A percentile compares a stretch with the other conserved stretches of the same genome.
Conservation (phyloP, 2,797 vertebrate genomes). For the Phrynocephalus forsythii region DNA sequence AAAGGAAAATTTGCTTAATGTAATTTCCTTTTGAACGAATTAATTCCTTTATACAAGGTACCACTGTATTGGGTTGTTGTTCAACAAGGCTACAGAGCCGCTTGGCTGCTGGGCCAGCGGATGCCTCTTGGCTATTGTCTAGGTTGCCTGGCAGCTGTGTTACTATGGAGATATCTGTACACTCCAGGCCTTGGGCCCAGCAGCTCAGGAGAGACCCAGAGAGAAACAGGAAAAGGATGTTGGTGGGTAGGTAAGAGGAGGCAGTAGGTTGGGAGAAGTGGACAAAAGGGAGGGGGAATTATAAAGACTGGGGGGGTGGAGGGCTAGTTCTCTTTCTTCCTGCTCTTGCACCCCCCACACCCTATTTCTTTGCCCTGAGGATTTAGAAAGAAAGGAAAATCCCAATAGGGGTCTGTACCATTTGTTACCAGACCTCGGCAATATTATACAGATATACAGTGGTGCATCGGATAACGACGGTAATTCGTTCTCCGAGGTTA, state of each 20-base stretch:
- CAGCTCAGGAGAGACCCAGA: too few relatives aligned
- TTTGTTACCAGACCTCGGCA: neutral
- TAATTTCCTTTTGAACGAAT: too few relatives aligned
- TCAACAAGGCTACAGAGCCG: neutral
- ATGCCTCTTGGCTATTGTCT: conserved; percentile 25
- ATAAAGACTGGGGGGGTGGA: neutral
- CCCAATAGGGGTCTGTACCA: neutral
- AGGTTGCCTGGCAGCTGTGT: conserved; percentile 40
- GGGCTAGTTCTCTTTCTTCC: neutral
- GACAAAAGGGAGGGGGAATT: too few relatives aligned
- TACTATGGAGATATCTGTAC: conserved; percentile 37
- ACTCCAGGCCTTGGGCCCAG: neutral
- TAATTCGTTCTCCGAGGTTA: too few relatives aligned
- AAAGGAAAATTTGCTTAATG: too few relatives aligned
- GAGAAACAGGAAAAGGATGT: neutral
- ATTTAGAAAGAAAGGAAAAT: neutral
- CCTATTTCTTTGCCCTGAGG: neutral
- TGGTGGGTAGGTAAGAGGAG: conserved; percentile 12
- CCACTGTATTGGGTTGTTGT: too few relatives aligned
- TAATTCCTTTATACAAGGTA: too few relatives aligned
- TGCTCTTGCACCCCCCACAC: too few relatives aligned
- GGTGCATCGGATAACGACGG: too few relatives aligned
- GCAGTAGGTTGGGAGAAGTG: neutral
- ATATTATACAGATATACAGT: neutral
- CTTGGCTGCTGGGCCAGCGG: neutral